Percentiles rank a stretch among this genome's conserved stretches.
These are phyloP conservation scores for Penelope pileata DNA, from an alignment of 2,113 vertebrate genomes.

Conservation along the genomic window DNA sequence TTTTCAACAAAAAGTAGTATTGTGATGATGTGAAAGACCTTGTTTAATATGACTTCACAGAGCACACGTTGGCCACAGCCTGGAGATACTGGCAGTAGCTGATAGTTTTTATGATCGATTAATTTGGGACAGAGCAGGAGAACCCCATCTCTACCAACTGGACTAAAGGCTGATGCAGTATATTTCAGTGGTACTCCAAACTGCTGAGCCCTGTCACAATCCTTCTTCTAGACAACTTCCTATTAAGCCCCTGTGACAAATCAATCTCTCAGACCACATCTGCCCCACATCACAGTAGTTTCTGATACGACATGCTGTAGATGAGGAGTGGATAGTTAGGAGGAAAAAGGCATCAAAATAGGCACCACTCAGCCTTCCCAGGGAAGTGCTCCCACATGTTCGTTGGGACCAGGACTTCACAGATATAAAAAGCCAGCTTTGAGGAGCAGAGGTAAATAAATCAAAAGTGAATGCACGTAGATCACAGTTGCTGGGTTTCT, in stretches of 20 bases:
- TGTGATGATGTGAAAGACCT: not conserved
- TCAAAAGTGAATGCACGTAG: not conserved
- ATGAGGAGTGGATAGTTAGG: not conserved
- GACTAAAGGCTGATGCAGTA: not conserved
- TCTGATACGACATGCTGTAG: not conserved
- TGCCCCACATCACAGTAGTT: not conserved
- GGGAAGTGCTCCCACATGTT: rapidly evolving
- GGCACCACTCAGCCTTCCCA: not conserved
- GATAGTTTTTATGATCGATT: not conserved
- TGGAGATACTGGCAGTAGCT: not conserved
- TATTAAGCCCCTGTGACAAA: not conserved
- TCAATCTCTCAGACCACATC: not conserved
- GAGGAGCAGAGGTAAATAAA: not conserved
- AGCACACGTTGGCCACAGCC: not conserved
- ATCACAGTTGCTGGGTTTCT: not conserved
- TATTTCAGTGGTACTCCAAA: not conserved
- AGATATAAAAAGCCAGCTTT: not conserved
- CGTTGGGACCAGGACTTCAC: rapidly evolving
- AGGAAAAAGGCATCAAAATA: not conserved
- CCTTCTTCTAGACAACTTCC: not conserved
- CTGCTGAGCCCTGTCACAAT: not conserved
- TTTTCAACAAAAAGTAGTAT: not conserved
- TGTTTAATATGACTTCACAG: not conserved
- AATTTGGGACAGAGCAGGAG: too few species aligned
- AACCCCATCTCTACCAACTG: not conserved